Base-by-base conservation (phyloP, 2,113 vertebrate species). In the Salvator merianae region DNA sequence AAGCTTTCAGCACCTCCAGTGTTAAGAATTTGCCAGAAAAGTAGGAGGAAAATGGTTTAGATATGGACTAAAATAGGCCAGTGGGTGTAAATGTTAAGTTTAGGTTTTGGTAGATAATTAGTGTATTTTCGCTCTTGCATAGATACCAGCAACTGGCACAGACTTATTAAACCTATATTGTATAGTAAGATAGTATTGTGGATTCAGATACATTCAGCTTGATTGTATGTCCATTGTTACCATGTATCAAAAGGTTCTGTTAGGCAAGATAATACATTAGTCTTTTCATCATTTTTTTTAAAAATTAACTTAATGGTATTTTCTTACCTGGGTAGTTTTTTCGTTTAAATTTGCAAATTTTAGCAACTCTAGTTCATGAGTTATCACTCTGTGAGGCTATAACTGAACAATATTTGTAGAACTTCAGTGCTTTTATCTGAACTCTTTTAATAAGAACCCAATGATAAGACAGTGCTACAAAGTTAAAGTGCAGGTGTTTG, bases 211-310 rank as follows among this genome's bases (percentile, higher is more conserved):
- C 88, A 90, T 82, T 78, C 82, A 89, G 89, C 85, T 91, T 82
- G 93, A 5, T 86, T 88, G 89, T 59, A 89, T 88, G 34, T 93
- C 90, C 94, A 93, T 95, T 93, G 94, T 93, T 93, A 84, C 88
- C 55, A n/a, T 72, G 10, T 68, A 34, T 79, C 66, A 26, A 80
- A 50, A 34, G 62, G 38, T 66, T 65, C 73, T 20, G 78, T 77
- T 83, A 88, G 43, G 43, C 79, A 78, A 86, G 38, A 73, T 86
- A 77, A 83, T 20, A 59, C 20, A 3, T 59, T 59, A 53, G 55
- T 20, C 16, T 20, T 59, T 13, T 20, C 4, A 59, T 16, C 18
- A 20, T 20, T 59, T 20, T 20, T 59, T 20, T 20, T 59, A 59
- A 59, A 53, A 53, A 59, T 16, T 20, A 59, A 16, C 20, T 20